Evolutionary conservation across 1,140 invertebrate genomes (phyloP).

Genomic region (Saxidomus purpurata): DNA sequence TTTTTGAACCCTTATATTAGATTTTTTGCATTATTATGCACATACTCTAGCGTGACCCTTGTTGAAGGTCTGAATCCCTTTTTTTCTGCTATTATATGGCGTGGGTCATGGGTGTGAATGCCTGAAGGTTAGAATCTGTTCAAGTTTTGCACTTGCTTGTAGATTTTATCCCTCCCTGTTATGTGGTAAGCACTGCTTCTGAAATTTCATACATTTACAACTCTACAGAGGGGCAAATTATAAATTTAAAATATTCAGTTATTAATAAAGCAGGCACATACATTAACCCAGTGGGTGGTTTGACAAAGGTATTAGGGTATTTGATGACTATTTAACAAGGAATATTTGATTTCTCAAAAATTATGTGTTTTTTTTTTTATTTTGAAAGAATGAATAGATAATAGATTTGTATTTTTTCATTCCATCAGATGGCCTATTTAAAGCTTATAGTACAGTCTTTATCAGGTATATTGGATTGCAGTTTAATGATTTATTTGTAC

Average conservation of each 20-base stretch:
- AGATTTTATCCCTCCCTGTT: neutral
- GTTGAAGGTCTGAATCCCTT: neutral
- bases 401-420: neutral
- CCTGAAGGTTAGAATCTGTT: neutral
- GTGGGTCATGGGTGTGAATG: conserved; percentile 2
- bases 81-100: neutral
- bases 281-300: no score
- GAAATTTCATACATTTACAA: no score
- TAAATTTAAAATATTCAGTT: no score
- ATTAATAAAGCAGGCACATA: no score
- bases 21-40: conserved; percentile 30
- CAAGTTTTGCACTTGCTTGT: conserved; percentile 27
- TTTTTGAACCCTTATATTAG: neutral
- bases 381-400: neutral
- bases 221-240: no score
- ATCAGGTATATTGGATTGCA: neutral
- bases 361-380: no score
- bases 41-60: neutral
- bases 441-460: neutral
- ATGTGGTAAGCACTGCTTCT: neutral
- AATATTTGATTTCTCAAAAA: no score
- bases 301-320: no score
- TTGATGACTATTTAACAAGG: no score
- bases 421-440: neutral
- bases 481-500: neutral